phyloP scores from a whole-genome alignment of 2,797 vertebrate genomes.

The Triplophysa yarkandensis region DNA sequence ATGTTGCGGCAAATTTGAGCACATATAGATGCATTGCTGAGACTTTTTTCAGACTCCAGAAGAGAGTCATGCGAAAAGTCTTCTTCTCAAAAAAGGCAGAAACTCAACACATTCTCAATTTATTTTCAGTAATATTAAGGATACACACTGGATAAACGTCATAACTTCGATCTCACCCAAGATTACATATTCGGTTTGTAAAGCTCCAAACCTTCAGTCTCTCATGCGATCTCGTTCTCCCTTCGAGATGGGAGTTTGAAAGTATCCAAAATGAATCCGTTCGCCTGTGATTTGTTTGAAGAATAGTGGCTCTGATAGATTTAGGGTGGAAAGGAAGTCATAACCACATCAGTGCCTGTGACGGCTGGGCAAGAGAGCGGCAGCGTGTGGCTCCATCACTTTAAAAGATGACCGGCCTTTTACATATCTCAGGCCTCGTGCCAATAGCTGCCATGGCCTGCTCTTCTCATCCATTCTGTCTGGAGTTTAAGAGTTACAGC shows the following conservation, averaged over 20 bases:
- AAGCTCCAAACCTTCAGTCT: background rate
- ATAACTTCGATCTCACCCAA: too few relatives aligned
- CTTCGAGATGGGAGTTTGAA: background rate
- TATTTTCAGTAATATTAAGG: background rate
- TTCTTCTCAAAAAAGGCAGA: background rate
- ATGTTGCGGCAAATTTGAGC: background rate
- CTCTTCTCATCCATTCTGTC: conserved; percentile 55
- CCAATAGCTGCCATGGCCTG: conserved; percentile 44
- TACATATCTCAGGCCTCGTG: conserved; percentile 55
- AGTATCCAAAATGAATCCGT: conserved; percentile 49
- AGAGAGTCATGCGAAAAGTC: too few relatives aligned
- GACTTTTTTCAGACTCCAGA: background rate
- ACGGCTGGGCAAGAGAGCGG: conserved; percentile 40
- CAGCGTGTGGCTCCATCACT: conserved; percentile 48
- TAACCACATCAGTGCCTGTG: conserved; percentile 53
- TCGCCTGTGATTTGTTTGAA: conserved; percentile 47
- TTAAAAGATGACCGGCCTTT: conserved; percentile 48
- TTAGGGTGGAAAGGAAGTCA: conserved; percentile 58
- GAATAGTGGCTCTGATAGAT: conserved; percentile 54
- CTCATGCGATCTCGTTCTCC: background rate
- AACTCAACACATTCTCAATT: background rate
- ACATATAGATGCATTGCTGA: background rate
- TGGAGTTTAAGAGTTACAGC: conserved; percentile 49
- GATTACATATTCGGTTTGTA: background rate
- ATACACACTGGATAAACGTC: background rate